phyloP scores from a whole-genome alignment of 2,113 vertebrate genomes.

The Pangasianodon gigas region DNA sequence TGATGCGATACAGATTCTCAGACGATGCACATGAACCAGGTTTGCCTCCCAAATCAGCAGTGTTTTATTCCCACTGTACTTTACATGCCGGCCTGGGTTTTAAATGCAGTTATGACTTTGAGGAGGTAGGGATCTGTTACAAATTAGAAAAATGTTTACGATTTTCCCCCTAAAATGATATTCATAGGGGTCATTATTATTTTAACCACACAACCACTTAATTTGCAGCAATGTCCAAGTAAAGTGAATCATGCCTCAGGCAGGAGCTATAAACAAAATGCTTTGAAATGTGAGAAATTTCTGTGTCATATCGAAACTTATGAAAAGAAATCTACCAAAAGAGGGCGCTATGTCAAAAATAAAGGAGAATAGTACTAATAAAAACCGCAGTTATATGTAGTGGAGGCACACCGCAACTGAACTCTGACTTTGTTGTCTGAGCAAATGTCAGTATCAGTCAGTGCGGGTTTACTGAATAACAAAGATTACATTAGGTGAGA shows the following conservation, averaged over 20 bases:
- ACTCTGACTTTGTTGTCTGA: not conserved
- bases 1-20: not conserved
- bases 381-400: not conserved
- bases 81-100: not conserved
- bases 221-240: not conserved
- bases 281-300: not conserved
- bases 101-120: not conserved
- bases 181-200: not conserved
- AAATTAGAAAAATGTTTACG: not conserved
- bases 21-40: not conserved
- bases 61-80: not conserved
- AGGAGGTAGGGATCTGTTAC: not conserved
- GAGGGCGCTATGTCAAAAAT: not conserved
- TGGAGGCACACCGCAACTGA: not conserved
- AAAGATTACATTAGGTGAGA: not conserved
- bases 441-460: not conserved
- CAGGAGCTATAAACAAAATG: not conserved
- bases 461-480: not conserved
- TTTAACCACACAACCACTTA: not conserved
- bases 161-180: not conserved
- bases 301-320: no score
- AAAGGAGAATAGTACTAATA: not conserved
- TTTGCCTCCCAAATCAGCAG: not conserved
- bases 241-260: not conserved
- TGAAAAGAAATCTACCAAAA: not conserved